Base-by-base conservation (phyloP, 1,140 invertebrate genomes). In the Listronotus oregonensis region DNA sequence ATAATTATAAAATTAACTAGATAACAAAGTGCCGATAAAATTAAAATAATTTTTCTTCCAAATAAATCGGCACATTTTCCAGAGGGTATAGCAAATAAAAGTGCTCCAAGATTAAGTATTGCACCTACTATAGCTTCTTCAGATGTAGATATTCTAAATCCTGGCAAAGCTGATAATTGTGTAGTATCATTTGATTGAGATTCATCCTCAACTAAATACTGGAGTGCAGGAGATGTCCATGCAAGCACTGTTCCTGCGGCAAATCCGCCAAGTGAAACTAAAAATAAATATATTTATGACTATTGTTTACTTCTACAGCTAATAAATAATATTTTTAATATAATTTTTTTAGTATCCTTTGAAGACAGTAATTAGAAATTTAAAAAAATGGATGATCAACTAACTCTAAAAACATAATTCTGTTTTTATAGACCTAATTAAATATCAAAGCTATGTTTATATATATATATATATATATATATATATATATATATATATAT, bases 151-250 rank as follows among this genome's bases (percentile, higher is more conserved):
- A 67, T 44, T 37, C 39, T 61, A 43, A 66, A 80, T 17, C 73
- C 74, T 74, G 60, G 31, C n/a, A 44, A 3, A 17, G n/a, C n/a
- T 10, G 43, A 15, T 17, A 12, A 8, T 14, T 11, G 15, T 34
- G 46, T 71, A 59, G 6, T 14, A 40, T 44, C 12, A 52, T 12
- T 27, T 34, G 52, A 18, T 3, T 50, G 64, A 27, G 47, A 51
- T 54, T 49, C 32, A 7, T 15, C 12, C 40, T 55, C 5, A 4
- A 43, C 6, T 10, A 91, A 76, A 67, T 87, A 84, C 0, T 87
- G 85, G 12, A 93, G 73, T 0, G 90, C 89, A 9, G 92, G 90
- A 1, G 92, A 90, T 0, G 91, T 90, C 90, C 92, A 95, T 11
- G 88, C 90, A 3, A 95, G 72, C 0, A 86, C 88, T 0, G 86